phyloP scores from a whole-genome alignment of 2,888 invertebrate genomes.

The Ophion costatus region DNA sequence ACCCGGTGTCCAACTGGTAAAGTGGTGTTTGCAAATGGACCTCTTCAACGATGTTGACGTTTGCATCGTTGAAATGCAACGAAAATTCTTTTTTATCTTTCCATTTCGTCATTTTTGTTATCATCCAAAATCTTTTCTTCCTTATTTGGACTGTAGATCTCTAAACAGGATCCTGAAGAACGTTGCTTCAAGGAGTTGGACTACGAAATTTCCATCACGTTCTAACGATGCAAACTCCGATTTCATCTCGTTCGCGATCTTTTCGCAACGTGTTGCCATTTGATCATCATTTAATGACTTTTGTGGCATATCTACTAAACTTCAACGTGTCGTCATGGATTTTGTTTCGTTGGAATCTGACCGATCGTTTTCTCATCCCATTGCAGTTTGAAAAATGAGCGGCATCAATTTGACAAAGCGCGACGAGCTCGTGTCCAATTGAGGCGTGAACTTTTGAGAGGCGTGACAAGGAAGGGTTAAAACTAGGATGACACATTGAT shows the following conservation, averaged over 20 bases:
- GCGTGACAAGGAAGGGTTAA: too few species aligned
- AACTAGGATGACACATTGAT: too few species aligned
- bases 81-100: neutral
- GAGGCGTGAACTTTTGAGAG: too few species aligned
- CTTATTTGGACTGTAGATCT: neutral
- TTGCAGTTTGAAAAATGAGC: too few species aligned
- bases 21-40: neutral
- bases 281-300: neutral
- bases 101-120: neutral
- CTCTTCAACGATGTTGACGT: neutral
- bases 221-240: neutral
- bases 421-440: too few species aligned
- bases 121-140: neutral
- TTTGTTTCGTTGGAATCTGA: too few species aligned
- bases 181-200: neutral
- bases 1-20: neutral
- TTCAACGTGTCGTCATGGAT: too few species aligned
- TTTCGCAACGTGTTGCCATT: neutral
- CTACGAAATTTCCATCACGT: neutral
- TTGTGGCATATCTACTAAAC: neutral
- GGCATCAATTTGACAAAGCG: too few species aligned
- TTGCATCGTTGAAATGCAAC: neutral
- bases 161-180: neutral
- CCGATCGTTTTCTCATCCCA: too few species aligned
- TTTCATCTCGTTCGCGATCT: neutral